These are phyloP conservation scores for Sebastolobus altivelis DNA, from an alignment of 2,797 vertebrate species.

Conservation along the genomic window DNA sequence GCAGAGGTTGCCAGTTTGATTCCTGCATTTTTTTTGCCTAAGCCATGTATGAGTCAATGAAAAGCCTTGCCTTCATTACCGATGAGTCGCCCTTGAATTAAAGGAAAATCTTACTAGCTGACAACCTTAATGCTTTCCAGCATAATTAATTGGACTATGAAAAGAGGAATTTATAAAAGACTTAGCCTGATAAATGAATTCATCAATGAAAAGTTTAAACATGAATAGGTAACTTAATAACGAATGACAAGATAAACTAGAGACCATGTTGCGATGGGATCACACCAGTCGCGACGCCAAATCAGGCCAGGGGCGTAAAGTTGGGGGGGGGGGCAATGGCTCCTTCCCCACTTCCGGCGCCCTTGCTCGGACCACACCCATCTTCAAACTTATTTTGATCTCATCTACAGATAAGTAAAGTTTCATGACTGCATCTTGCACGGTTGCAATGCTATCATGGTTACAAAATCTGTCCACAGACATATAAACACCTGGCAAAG, in stretches of 20 bases:
- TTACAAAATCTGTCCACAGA: too few species aligned
- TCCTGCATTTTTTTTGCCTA: constrained; percentile 1
- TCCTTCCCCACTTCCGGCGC: too few species aligned
- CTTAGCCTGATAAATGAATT: neutral
- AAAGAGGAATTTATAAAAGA: neutral
- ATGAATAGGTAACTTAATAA: neutral
- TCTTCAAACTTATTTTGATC: too few species aligned
- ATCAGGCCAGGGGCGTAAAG: too few species aligned
- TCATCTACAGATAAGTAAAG: too few species aligned
- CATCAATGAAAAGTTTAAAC: neutral
- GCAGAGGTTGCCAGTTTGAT: constrained; percentile 5
- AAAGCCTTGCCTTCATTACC: neutral
- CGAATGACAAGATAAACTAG: neutral
- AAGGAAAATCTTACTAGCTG: neutral
- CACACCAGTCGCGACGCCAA: neutral
- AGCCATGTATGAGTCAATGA: neutral
- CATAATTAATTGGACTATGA: neutral
- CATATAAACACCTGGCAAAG: too few species aligned
- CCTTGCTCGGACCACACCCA: neutral
- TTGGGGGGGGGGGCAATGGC: too few species aligned
- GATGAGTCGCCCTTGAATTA: neutral
- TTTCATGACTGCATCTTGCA: too few species aligned
- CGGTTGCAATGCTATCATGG: too few species aligned
- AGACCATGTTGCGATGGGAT: neutral
- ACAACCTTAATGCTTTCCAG: neutral